These are phyloP conservation scores for Enteromius unitaeniatus DNA, from an alignment of 2,797 vertebrate species.

Conservation along the genomic window DNA sequence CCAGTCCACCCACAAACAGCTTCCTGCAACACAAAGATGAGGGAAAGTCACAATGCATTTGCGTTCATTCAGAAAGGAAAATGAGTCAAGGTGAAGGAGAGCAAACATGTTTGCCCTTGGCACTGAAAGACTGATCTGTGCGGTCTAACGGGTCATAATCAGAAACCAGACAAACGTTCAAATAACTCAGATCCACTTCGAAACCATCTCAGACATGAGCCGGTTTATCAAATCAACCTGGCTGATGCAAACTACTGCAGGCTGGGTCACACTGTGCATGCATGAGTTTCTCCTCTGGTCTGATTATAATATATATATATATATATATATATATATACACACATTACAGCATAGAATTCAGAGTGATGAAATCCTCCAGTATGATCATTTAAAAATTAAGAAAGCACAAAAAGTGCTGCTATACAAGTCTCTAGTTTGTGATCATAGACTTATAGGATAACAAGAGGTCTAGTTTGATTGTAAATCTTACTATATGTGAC, in stretches of 20 bases:
- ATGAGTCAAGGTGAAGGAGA: slow-evolving; percentile 39
- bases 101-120: slow-evolving; percentile 42
- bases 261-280: slow-evolving; percentile 1
- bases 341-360: not conserved
- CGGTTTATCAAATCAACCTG: not conserved
- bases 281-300: not conserved
- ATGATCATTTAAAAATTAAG: not conserved
- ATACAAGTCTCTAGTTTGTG: not conserved
- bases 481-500: not conserved
- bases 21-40: slow-evolving; percentile 80
- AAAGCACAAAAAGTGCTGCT: not conserved
- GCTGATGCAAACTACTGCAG: slow-evolving; percentile 14
- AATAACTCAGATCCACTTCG: not conserved
- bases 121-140: slow-evolving; percentile 22
- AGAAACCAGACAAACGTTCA: not conserved
- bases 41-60: slow-evolving; percentile 36
- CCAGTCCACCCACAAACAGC: slow-evolving; percentile 98
- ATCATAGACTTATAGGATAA: not conserved
- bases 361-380: not conserved
- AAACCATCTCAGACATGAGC: slow-evolving; percentile 1
- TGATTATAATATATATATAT: not conserved
- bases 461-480: not conserved
- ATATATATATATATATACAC: too few species aligned
- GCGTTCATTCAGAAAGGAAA: slow-evolving; percentile 18
- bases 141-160: slow-evolving; percentile 31